Percentiles rank a stretch among this genome's conserved stretches.
Evolutionary conservation across 2,113 vertebrate genomes (phyloP).

Genomic region (Gambusia holbrooki): DNA sequence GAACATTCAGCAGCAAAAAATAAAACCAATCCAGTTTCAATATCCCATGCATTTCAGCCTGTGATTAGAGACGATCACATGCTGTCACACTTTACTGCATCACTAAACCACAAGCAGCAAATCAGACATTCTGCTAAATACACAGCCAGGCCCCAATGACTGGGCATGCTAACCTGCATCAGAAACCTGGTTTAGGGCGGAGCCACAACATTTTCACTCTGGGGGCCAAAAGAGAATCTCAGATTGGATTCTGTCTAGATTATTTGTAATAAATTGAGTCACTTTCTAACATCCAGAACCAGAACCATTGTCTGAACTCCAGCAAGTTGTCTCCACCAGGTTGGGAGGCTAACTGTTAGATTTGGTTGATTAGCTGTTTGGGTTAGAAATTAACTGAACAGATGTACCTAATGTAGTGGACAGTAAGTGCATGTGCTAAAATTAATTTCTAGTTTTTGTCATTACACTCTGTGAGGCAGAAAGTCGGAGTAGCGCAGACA

Average conservation of each 20-base stretch:
- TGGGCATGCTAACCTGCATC: too few relatives aligned
- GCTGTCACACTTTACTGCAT: background rate
- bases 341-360: background rate
- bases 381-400: background rate
- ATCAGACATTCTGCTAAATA: background rate
- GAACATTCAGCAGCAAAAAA: background rate
- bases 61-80: background rate
- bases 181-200: too few relatives aligned
- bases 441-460: background rate
- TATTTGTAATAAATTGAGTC: too few relatives aligned
- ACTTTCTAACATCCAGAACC: too few relatives aligned
- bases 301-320: too few relatives aligned
- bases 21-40: background rate
- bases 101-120: background rate
- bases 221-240: too few relatives aligned
- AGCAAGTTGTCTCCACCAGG: too few relatives aligned
- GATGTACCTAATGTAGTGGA: background rate
- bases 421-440: background rate
- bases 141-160: background rate
- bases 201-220: too few relatives aligned
- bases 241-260: too few relatives aligned
- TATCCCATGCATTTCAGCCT: too few relatives aligned
- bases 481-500: constrained; percentile 22
- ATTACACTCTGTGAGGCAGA: constrained; percentile 1
- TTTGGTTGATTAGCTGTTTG: background rate